Evolutionary conservation across 2,113 vertebrate genomes (phyloP).

Genomic region (Calypte anna): DNA sequence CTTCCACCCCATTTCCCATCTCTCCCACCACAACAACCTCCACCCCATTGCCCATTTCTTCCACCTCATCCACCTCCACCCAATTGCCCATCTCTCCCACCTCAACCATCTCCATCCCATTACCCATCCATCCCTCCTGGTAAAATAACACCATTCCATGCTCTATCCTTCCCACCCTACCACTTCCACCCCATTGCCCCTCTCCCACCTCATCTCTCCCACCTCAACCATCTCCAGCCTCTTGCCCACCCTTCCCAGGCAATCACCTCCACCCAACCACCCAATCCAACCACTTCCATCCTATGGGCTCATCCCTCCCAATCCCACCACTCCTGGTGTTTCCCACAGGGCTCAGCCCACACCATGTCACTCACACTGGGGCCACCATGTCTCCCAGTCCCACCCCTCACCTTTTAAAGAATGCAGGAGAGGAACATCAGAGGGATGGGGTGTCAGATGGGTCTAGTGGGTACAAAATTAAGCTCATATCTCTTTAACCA

Average conservation of each 20-base stretch:
- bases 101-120: not conserved
- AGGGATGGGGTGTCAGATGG: not conserved
- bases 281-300: not conserved
- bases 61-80: not conserved
- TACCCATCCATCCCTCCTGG: not conserved
- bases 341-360: not conserved
- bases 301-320: accelerated
- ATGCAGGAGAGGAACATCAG: not conserved
- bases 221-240: not conserved
- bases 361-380: accelerated
- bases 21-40: not conserved
- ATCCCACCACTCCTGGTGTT: not conserved
- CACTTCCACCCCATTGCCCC: not conserved
- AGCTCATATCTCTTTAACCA: conserved; percentile 6
- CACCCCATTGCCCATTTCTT: not conserved
- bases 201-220: not conserved
- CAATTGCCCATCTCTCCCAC: too few relatives aligned
- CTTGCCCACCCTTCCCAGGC: not conserved
- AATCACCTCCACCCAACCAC: not conserved
- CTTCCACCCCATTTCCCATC: too few relatives aligned
- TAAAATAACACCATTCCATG: accelerated
- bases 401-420: not conserved
- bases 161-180: not conserved
- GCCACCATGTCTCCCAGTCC: accelerated
- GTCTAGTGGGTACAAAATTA: not conserved